A percentile compares a stretch with the other conserved stretches of the same genome.
These are phyloP conservation scores for Carlito syrichta DNA, from an alignment of 2,113 vertebrate species.

Conservation along the genomic window DNA sequence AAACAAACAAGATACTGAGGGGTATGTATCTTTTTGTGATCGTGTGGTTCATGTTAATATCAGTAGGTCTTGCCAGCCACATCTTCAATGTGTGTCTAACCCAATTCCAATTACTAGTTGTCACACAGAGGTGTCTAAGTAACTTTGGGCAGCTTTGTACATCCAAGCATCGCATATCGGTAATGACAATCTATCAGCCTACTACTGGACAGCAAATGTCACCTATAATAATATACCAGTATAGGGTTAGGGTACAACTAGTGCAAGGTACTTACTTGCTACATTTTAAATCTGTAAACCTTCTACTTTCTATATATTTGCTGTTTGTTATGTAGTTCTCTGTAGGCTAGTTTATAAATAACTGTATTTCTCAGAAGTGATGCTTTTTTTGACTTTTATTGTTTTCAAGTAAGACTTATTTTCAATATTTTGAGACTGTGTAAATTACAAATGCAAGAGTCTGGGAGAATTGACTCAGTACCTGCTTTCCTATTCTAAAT, in stretches of 20 bases:
- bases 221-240: not conserved
- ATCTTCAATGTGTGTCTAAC: not conserved
- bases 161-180: not conserved
- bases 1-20: not conserved
- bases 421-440: not conserved
- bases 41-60: not conserved
- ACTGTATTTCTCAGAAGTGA: slow-evolving; percentile 41
- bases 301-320: not conserved
- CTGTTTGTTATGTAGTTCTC: not conserved
- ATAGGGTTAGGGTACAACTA: not conserved
- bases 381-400: slow-evolving; percentile 20
- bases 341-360: not conserved
- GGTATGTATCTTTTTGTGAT: not conserved
- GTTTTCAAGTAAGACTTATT: slow-evolving; percentile 39
- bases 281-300: not conserved
- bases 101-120: not conserved
- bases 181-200: not conserved
- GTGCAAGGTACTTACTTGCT: not conserved
- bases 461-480: not conserved
- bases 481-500: slow-evolving; percentile 19
- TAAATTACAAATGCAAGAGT: slow-evolving; percentile 15
- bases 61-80: not conserved
- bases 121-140: not conserved
- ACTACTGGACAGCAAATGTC: not conserved
- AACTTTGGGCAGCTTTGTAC: not conserved